Conservation (phyloP, 2,797 vertebrate species). For the Halcyon chelicuti region DNA sequence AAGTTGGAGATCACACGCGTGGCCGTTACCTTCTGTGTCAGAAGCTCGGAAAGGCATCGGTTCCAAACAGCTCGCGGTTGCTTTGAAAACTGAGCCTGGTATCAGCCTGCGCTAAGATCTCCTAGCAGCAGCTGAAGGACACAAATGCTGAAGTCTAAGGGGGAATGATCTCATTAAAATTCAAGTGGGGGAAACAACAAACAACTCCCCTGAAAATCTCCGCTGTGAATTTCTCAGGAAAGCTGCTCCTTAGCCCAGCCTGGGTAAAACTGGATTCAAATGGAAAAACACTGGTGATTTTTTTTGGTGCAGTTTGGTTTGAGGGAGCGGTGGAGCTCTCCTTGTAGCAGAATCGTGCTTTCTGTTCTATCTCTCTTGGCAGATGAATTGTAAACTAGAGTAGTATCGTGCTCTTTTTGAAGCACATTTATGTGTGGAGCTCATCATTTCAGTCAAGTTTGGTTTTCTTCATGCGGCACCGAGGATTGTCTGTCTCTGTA, state of each 20-base stretch:
- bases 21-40: background rate
- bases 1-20: background rate
- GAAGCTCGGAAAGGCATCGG: background rate
- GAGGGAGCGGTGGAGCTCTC: background rate
- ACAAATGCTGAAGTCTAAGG: background rate
- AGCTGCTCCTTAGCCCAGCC: background rate
- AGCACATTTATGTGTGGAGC: too few relatives aligned
- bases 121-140: background rate
- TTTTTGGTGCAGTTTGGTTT: background rate
- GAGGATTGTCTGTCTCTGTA: background rate
- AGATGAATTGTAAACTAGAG: too few relatives aligned
- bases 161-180: background rate
- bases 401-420: too few relatives aligned
- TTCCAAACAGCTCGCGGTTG: background rate
- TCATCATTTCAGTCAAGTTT: too few relatives aligned
- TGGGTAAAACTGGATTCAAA: background rate
- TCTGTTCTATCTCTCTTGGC: too few relatives aligned
- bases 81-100: background rate
- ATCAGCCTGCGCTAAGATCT: background rate
- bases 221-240: background rate
- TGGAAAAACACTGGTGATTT: too few relatives aligned
- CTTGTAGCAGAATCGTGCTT: background rate
- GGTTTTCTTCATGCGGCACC: background rate
- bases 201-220: background rate
- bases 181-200: background rate